Evolutionary conservation across 2,888 invertebrate species (phyloP), one percentile per base, ranked within the genome.

Genomic region (Protodeltote pygarga): DNA sequence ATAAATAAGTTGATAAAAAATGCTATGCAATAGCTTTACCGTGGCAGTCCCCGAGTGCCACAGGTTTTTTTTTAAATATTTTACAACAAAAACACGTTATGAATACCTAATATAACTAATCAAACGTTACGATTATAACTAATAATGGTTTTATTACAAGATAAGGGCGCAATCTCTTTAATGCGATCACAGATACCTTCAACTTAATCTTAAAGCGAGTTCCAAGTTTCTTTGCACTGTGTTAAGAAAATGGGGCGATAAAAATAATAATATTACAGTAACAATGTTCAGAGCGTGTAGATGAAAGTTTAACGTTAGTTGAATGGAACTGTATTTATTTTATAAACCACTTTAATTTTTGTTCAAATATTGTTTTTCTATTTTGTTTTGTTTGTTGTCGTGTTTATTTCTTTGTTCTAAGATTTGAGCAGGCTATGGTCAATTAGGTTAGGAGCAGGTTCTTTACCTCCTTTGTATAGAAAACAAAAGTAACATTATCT

Each of bases 111-210:
- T 33, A n/a, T 19, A 40, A 55, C 19, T 25, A 45, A 45, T 20
- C 41, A 44, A 69, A 53, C 41, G 27, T 29, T 28, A 34, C 5
- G 8, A 27, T 27, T 35, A 9, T 39, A 60, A 48, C 38, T 45
- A 65, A 57, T 38, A 69, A 57, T 49, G 49, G 25, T 48, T 60
- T 60, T 65, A 68, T 47, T 37, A 48, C 46, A 33, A 32, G 32
- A 38, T 59, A 65, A 54, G 17, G 33, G 28, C 15, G 32, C 28
- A 44, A 31, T 63, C 39, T 47, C 40, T 57, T 51, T 41, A 28
- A 41, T 28, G 10, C 49, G 19, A 37, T 58, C 44, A 9, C 14
- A 6, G 33, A 17, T 54, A 49, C 55, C n/a, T 48, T 21, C 4
- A 45, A 50, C 39, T 62, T 66, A 55, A 66, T 63, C 48, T 42